phyloP scores from a whole-genome alignment of 2,888 invertebrate species.

The Andrena chrysosceles region DNA sequence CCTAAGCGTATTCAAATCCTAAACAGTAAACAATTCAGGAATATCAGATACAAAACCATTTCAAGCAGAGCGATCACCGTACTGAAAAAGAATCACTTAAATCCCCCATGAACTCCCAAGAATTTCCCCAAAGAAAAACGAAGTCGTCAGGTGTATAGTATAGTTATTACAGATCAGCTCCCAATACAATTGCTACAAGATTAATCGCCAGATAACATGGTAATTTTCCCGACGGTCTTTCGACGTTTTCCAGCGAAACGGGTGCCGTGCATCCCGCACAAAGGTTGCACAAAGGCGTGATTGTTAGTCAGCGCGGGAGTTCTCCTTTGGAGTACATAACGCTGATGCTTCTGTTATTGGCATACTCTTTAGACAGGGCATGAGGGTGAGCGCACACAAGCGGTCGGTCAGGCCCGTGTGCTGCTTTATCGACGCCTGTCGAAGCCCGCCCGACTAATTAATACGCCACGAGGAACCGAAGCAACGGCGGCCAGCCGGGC shows the following conservation, averaged over 20 bases:
- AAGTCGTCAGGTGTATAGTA: slow-evolving; percentile 9
- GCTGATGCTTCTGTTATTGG: slow-evolving; percentile 60
- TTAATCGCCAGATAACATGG: slow-evolving; percentile 24
- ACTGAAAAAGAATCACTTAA: too few species aligned
- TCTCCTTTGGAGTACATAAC: slow-evolving; percentile 39
- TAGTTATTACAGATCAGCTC: background rate
- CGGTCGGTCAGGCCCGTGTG: slow-evolving; percentile 5
- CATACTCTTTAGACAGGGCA: slow-evolving; percentile 34
- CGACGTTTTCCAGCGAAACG: slow-evolving; percentile 35
- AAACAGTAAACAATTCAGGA: too few species aligned
- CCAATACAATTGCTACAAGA: background rate
- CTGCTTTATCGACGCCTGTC: slow-evolving; percentile 31
- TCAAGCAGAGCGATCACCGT: too few species aligned
- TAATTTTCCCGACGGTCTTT: slow-evolving; percentile 45
- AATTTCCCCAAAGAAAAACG: background rate
- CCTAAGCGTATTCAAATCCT: too few species aligned
- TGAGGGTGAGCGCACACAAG: background rate
- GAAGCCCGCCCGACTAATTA: slow-evolving; percentile 41
- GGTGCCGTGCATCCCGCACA: background rate
- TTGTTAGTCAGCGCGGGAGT: slow-evolving; percentile 35
- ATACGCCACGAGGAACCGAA: slow-evolving; percentile 8
- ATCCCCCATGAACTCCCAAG: too few species aligned
- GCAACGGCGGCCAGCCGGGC: background rate
- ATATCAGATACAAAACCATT: too few species aligned
- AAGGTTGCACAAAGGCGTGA: slow-evolving; percentile 11